Conservation (phyloP, 2,888 invertebrate species). For the Lottia gigantea region DNA sequence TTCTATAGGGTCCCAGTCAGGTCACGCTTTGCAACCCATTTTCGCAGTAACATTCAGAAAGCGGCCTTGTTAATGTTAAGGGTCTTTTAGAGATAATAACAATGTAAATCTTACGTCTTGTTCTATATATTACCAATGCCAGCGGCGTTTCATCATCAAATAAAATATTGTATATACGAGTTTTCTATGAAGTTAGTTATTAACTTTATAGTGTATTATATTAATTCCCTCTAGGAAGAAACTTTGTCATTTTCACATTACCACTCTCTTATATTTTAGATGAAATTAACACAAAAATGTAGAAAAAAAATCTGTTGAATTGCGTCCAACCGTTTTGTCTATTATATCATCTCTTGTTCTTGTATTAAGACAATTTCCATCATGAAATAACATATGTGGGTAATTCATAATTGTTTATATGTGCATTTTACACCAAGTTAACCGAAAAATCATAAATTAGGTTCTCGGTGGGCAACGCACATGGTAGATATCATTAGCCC, state of each 20-base stretch:
- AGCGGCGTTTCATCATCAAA: too few relatives aligned
- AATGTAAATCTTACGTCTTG: too few relatives aligned
- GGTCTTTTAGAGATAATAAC: too few relatives aligned
- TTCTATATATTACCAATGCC: too few relatives aligned
- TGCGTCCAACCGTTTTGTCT: background rate
- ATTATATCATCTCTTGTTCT: background rate
- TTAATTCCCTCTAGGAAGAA: background rate
- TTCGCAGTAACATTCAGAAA: too few relatives aligned
- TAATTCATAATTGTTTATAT: conserved; percentile 10
- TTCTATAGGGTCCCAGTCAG: too few relatives aligned
- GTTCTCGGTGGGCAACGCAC: background rate
- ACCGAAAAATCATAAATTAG: background rate
- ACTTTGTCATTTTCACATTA: background rate
- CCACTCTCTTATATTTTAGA: background rate
- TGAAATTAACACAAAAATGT: conserved; percentile 1
- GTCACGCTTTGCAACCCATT: too few relatives aligned
- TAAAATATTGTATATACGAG: conserved; percentile 1
- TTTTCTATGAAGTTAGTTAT: conserved; percentile 6
- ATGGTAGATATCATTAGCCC: background rate
- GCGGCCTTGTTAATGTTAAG: too few relatives aligned
- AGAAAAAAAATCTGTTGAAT: background rate
- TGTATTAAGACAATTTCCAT: background rate
- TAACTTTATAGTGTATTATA: background rate
- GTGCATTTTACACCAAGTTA: conserved; percentile 6
- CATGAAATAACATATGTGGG: conserved; percentile 5